Evolutionary conservation across 2,797 vertebrate species (phyloP).

Genomic region (Epinephelus malabaricus): DNA sequence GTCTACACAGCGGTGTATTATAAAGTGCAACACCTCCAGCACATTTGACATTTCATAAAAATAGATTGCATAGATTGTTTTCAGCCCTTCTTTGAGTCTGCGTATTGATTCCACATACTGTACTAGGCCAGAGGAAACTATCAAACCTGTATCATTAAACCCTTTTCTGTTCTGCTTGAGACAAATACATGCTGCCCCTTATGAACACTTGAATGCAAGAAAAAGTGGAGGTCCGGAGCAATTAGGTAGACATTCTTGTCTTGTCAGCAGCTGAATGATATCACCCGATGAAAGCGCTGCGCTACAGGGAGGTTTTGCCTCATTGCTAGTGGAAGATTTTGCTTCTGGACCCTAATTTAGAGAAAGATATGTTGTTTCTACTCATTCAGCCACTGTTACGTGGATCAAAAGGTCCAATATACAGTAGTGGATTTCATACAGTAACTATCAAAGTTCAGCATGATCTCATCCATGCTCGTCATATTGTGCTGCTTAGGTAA

Average conservation of each 20-base stretch:
- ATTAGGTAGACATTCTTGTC: constrained; percentile 64
- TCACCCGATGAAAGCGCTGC: constrained; percentile 32
- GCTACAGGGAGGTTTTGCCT: constrained; percentile 30
- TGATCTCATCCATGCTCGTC: too few species aligned
- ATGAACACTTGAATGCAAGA: constrained; percentile 53
- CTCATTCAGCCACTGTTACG: neutral
- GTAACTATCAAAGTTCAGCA: neutral
- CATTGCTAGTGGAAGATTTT: too few species aligned
- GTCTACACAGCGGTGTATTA: neutral
- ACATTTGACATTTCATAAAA: constrained; percentile 41
- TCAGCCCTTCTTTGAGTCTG: constrained; percentile 49
- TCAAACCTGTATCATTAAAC: constrained; percentile 69
- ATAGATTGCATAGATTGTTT: constrained; percentile 43
- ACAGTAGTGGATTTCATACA: neutral
- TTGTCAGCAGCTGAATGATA: constrained; percentile 57
- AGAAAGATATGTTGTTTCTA: constrained; percentile 38
- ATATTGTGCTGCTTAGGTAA: too few species aligned
- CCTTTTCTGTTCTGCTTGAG: constrained; percentile 48
- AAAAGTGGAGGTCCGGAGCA: constrained; percentile 60
- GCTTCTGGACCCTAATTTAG: constrained; percentile 58
- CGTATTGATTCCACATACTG: constrained; percentile 66
- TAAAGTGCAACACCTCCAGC: constrained; percentile 34
- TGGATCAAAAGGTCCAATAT: constrained; percentile 24
- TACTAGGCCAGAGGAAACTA: constrained; percentile 47
- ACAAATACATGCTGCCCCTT: constrained; percentile 50